Percentiles rank a stretch among this genome's conserved stretches.
Evolutionary conservation across 37 sponge, comb jelly and placozoan species (phyloP).

Genomic region (Spongilla lacustris): DNA sequence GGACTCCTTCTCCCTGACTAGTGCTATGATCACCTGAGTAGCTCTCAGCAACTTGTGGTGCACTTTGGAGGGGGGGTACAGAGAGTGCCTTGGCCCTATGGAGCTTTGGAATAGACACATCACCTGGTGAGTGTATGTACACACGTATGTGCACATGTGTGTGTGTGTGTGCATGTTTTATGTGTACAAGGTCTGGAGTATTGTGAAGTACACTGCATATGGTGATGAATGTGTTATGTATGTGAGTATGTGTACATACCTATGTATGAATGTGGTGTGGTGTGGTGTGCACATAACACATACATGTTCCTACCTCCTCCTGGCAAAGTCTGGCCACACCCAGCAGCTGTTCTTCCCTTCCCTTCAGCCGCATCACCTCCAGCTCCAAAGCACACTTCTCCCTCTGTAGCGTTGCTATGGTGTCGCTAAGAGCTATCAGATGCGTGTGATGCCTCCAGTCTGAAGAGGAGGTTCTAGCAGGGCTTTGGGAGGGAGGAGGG

Average conservation of each 20-base stretch:
- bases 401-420: constrained; percentile 54
- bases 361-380: constrained; percentile 14
- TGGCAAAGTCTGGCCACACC: neutral
- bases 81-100: constrained; percentile 24
- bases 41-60: constrained; percentile 64
- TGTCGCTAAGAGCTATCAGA: constrained; percentile 46
- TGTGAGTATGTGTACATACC: too few species aligned
- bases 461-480: neutral
- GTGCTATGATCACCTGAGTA: constrained; percentile 59
- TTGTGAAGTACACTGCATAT: too few species aligned
- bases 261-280: too few species aligned
- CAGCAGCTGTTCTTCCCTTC: constrained; percentile 18
- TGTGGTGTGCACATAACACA: too few species aligned
- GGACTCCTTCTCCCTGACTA: constrained; percentile 41
- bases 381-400: constrained; percentile 47
- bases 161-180: neutral
- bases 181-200: neutral
- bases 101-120: too few species aligned
- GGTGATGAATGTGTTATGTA: neutral
- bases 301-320: constrained; percentile 24
- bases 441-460: constrained; percentile 7
- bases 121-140: neutral
- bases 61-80: constrained; percentile 41
- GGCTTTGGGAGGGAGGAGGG: neutral
- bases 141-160: neutral